These are phyloP conservation scores for Bubo bubo DNA, from an alignment of 2,113 vertebrate species.

Conservation along the genomic window DNA sequence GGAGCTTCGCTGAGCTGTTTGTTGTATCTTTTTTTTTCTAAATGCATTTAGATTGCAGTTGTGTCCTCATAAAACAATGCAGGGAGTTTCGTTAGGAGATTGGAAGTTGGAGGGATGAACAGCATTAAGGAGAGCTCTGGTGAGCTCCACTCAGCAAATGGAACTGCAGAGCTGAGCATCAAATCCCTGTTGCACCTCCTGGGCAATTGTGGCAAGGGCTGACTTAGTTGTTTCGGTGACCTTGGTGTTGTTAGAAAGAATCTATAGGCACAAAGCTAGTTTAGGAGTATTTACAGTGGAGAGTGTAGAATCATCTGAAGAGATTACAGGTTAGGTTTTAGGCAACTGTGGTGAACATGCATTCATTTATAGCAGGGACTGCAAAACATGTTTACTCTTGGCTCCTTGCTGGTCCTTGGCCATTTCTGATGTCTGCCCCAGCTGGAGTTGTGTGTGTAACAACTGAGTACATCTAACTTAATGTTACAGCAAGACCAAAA, in stretches of 20 bases:
- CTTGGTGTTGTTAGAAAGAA: neutral
- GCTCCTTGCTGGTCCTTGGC: neutral
- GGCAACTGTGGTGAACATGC: fast-evolving
- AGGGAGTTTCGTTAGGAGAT: neutral
- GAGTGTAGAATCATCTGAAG: neutral
- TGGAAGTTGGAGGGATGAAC: neutral
- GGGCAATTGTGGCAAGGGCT: no score
- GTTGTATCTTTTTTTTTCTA: no score
- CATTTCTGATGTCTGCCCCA: neutral
- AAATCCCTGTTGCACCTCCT: fast-evolving
- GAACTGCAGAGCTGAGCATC: neutral
- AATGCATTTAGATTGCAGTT: neutral
- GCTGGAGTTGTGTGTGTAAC: neutral
- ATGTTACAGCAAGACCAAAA: fast-evolving
- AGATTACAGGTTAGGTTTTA: neutral
- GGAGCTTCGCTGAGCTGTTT: neutral
- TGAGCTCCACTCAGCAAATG: neutral
- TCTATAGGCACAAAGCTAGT: neutral
- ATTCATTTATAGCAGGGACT: neutral
- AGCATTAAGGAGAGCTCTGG: neutral
- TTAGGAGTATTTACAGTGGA: neutral
- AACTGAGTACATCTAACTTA: no score
- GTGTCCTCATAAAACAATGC: neutral
- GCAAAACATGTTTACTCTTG: neutral
- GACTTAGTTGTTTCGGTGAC: neutral